These are phyloP conservation scores for Tachypleus tridentatus DNA, from an alignment of 1,140 invertebrate genomes.

Conservation along the genomic window DNA sequence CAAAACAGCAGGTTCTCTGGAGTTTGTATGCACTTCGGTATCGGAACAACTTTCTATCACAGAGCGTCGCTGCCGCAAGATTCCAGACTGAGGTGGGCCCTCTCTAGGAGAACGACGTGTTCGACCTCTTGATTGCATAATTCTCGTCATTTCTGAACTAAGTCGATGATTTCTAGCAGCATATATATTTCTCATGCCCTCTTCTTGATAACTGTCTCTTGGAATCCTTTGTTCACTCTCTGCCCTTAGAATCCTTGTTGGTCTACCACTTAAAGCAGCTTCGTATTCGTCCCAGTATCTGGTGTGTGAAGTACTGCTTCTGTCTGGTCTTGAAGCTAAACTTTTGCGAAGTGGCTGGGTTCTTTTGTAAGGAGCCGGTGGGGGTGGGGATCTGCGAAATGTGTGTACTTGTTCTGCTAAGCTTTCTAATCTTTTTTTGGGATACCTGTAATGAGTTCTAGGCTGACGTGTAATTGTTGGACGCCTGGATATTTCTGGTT, in stretches of 20 bases:
- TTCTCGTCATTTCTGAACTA: slow-evolving; percentile 13
- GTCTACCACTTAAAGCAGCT: slow-evolving; percentile 1
- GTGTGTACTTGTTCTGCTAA: slow-evolving; percentile 10
- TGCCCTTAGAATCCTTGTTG: slow-evolving; percentile 25
- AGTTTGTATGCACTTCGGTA: no score
- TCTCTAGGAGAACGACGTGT: background rate
- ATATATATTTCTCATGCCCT: slow-evolving; percentile 8
- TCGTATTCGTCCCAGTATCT: slow-evolving; percentile 52
- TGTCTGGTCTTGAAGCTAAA: slow-evolving; percentile 7
- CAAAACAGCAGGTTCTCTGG: no score
- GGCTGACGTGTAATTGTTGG: slow-evolving; percentile 1
- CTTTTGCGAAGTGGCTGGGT: background rate
- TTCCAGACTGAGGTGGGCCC: no score
- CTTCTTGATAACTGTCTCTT: slow-evolving; percentile 18
- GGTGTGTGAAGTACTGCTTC: slow-evolving; percentile 13
- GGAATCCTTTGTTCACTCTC: slow-evolving; percentile 32
- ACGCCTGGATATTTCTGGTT: background rate
- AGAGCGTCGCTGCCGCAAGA: no score
- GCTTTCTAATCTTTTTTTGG: background rate
- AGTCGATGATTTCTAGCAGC: slow-evolving; percentile 10
- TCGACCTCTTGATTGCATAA: slow-evolving; percentile 16
- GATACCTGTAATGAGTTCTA: background rate
- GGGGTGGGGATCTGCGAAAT: background rate
- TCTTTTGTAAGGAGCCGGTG: background rate
- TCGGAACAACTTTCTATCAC: no score